Base-by-base conservation (phyloP, 2,888 invertebrate species). In the Oithona nana region DNA sequence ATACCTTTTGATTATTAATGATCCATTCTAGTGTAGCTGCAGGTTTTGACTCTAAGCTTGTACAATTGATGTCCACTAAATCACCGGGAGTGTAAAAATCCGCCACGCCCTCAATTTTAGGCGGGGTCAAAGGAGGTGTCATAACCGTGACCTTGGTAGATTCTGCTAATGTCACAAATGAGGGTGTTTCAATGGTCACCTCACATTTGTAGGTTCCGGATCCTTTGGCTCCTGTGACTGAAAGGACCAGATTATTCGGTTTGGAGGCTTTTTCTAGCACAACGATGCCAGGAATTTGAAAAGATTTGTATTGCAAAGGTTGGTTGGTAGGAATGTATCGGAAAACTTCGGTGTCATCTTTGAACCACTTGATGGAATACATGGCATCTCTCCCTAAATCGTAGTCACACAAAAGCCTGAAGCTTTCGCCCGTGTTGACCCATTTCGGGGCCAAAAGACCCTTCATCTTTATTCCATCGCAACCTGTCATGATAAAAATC, bases 161-260 rank as follows among this genome's bases (percentile, higher is more conserved):
- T 50, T 50, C 16, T 8, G 24, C 26, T 8, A 48, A 49, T 50
- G 59, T 59, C 8, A 39, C 48, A 24, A 59, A 59, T 22, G 59
- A 59, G n/a, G 59, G 59, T 26, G 59, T 59, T 26, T 59, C 59
- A 22, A 59, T 50, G 20, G 59, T 59, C 22, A 59, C 29, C 50
- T 59, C 59, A 50, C 59, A 59, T 20, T 29, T 59, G 28, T 59
- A 59, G 13, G 24, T 16, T 16, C 59, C 59, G n/a, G 59, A 59
- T 20, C 50, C 59, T 1, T 50, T 24, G n/a, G 59, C 50, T n/a
- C 59, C 49, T 6, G 39, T 49, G 13, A 59, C 50, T 20, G n/a
- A 20, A 11, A 48, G 24, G 8, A 59, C 59, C 29, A 59, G 28
- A 22, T 50, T 24, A 59, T 59, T 59, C 11, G 59, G 59, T 28